Conservation (phyloP, 2,888 invertebrate species). For the Epicampocera succincta region DNA sequence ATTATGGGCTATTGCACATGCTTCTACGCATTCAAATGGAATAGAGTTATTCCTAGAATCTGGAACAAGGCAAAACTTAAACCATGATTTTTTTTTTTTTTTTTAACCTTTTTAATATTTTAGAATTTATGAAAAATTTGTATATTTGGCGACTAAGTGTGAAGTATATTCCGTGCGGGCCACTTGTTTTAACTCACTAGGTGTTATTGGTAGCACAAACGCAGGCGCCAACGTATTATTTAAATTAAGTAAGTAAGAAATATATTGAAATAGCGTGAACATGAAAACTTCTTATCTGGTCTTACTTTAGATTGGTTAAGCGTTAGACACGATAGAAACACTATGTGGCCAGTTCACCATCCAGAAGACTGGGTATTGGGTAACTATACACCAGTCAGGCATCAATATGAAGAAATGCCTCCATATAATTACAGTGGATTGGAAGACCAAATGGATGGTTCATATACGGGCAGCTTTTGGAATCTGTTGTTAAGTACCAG, state of each 20-base stretch:
- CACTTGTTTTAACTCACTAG: slow-evolving; percentile 91
- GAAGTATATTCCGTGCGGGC: slow-evolving; percentile 94
- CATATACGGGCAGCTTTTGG: slow-evolving; percentile 80
- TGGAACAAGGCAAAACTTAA: slow-evolving; percentile 75
- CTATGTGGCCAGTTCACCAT: slow-evolving; percentile 89
- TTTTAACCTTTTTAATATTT: neutral
- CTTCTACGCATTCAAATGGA: slow-evolving; percentile 89
- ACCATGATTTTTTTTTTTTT: no score
- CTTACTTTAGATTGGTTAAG: slow-evolving; percentile 85
- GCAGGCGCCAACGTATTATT: slow-evolving; percentile 90
- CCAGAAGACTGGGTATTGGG: slow-evolving; percentile 84
- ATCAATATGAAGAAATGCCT: slow-evolving; percentile 81
- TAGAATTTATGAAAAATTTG: slow-evolving; percentile 81
- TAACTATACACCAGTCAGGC: slow-evolving; percentile 81
- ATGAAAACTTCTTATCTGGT: neutral
- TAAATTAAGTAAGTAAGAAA: slow-evolving; percentile 84
- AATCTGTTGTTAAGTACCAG: slow-evolving; percentile 75
- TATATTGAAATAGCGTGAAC: neutral
- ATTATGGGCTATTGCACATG: slow-evolving; percentile 94
- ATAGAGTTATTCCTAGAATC: slow-evolving; percentile 86
- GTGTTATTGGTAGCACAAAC: slow-evolving; percentile 91
- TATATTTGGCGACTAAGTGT: slow-evolving; percentile 89
- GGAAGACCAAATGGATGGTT: slow-evolving; percentile 81
- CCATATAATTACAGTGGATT: slow-evolving; percentile 80
- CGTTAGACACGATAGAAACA: slow-evolving; percentile 89